Conservation (phyloP, 2,888 invertebrate genomes). For the Flexamia atlantica region DNA sequence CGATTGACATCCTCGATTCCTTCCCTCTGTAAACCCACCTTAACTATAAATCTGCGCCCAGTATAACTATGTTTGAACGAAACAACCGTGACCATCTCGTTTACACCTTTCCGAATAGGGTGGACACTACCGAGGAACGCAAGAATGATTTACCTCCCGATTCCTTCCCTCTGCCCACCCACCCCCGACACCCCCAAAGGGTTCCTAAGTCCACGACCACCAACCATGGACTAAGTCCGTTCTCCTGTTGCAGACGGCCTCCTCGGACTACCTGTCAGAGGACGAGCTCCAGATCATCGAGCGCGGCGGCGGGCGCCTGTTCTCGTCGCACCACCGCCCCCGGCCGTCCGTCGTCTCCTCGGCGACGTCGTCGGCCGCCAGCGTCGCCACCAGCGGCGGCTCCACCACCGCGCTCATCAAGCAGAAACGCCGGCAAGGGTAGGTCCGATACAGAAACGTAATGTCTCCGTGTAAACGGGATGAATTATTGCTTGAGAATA, state of each 20-base stretch:
- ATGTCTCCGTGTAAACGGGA: neutral
- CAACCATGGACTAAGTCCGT: neutral
- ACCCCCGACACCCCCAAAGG: too few species aligned
- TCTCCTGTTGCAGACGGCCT: constrained; percentile 62
- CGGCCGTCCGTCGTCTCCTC: constrained; percentile 69
- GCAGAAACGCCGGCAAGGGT: constrained; percentile 62
- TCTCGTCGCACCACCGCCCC: constrained; percentile 67
- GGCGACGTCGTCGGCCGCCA: constrained; percentile 69
- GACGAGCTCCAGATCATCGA: constrained; percentile 67
- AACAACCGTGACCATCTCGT: too few species aligned
- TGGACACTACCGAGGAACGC: too few species aligned
- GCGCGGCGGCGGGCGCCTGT: constrained; percentile 68
- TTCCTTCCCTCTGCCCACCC: too few species aligned
- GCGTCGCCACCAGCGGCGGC: constrained; percentile 69
- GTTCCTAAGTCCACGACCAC: too few species aligned
- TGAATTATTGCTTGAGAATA: too few species aligned
- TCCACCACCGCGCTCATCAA: constrained; percentile 69
- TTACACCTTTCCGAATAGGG: too few species aligned
- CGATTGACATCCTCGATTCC: too few species aligned
- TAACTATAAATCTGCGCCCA: too few species aligned
- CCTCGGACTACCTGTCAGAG: constrained; percentile 67
- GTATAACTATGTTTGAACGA: too few species aligned
- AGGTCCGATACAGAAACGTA: neutral
- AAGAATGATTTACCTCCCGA: too few species aligned
- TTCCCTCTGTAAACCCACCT: too few species aligned